These are phyloP conservation scores for Phlogophora meticulosa DNA, from an alignment of 2,888 invertebrate species.

Conservation along the genomic window DNA sequence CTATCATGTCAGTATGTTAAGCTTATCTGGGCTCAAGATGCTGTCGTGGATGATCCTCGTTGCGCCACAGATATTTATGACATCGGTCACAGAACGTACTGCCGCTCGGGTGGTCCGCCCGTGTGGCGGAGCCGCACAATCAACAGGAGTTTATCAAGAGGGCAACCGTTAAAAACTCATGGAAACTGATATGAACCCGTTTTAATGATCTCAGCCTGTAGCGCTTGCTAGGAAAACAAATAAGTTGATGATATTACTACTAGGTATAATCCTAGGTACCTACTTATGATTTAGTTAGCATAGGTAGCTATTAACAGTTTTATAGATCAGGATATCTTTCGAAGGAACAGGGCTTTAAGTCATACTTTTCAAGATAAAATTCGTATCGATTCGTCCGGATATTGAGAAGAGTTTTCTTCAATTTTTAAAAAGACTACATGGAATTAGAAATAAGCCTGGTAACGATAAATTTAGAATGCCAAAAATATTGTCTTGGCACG, in stretches of 20 bases:
- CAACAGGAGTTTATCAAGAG: conserved; percentile 81
- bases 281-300: conserved; percentile 11
- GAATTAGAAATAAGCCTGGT: conserved; percentile 65
- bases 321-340: background rate
- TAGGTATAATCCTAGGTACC: background rate
- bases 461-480: conserved; percentile 68
- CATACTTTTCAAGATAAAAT: background rate
- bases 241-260: conserved; percentile 29
- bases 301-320: background rate
- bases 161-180: conserved; percentile 79
- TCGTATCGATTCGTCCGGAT: background rate
- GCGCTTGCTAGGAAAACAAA: conserved; percentile 61
- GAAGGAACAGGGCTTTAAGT: background rate
- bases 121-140: conserved; percentile 75
- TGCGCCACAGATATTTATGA: conserved; percentile 87
- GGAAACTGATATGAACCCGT: conserved; percentile 76
- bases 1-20: conserved; percentile 65
- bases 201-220: conserved; percentile 70
- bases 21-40: conserved; percentile 82
- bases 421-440: conserved; percentile 17
- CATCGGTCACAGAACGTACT: conserved; percentile 71
- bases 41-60: conserved; percentile 81
- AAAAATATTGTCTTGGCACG: conserved; percentile 78
- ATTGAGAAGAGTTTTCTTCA: background rate
- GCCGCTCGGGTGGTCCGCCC: conserved; percentile 84